Conservation (phyloP, 2,888 invertebrate genomes). For the Diarsia dahlii region DNA sequence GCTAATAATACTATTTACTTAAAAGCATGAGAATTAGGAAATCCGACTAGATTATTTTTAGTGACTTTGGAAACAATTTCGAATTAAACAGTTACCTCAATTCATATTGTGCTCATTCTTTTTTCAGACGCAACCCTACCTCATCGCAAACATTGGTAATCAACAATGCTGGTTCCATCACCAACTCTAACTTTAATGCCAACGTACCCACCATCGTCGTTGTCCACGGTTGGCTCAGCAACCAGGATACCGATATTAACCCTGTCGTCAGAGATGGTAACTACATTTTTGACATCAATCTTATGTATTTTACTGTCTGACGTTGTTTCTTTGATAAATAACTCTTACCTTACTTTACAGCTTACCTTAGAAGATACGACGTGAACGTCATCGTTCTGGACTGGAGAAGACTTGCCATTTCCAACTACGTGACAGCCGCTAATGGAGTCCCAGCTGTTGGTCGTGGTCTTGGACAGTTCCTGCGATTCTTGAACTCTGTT, state of each 20-base stretch:
- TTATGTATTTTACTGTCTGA: not conserved
- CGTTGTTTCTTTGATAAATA: too few relatives aligned
- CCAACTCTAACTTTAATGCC: slow-evolving; percentile 75
- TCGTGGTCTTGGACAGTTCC: slow-evolving; percentile 78
- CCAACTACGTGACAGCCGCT: slow-evolving; percentile 74
- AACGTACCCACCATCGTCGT: slow-evolving; percentile 72
- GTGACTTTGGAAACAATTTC: not conserved
- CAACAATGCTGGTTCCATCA: slow-evolving; percentile 73
- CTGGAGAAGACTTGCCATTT: slow-evolving; percentile 75
- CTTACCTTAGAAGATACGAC: slow-evolving; percentile 70
- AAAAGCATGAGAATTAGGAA: not conserved
- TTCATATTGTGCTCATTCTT: not conserved
- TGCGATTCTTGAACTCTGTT: slow-evolving; percentile 72
- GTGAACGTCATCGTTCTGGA: slow-evolving; percentile 80
- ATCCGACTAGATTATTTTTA: not conserved
- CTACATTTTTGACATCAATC: not conserved
- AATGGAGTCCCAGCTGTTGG: slow-evolving; percentile 77
- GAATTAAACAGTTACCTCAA: not conserved
- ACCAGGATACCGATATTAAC: slow-evolving; percentile 72
- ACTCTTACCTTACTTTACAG: slow-evolving; percentile 58
- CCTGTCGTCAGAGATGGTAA: slow-evolving; percentile 75
- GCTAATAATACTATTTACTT: too few relatives aligned
- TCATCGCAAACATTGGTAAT: slow-evolving; percentile 69
- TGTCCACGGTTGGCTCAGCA: slow-evolving; percentile 80
- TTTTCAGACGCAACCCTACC: slow-evolving; percentile 71